Evolutionary conservation across 2,113 vertebrate genomes (phyloP).

Genomic region (Sinocyclocheilus grahami): DNA sequence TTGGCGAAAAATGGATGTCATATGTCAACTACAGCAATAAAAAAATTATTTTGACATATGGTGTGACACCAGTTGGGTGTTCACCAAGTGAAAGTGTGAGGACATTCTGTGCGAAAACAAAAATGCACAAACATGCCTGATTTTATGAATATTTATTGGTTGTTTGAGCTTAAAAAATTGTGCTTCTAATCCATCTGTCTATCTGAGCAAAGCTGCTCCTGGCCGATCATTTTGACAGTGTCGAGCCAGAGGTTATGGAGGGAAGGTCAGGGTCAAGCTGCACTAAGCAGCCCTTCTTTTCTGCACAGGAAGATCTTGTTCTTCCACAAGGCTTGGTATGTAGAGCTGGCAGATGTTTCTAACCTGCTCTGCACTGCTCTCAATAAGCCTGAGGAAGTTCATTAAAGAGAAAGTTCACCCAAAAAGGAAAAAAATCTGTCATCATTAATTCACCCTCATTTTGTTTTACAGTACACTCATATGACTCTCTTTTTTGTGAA

Average conservation of each 20-base stretch:
- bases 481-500: neutral
- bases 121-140: neutral
- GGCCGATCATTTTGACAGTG: slow-evolving; percentile 33
- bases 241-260: slow-evolving; percentile 63
- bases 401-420: neutral
- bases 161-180: neutral
- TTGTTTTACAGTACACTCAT: neutral
- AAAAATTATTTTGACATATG: slow-evolving; percentile 3
- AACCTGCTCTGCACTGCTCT: neutral
- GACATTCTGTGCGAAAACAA: neutral
- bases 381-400: neutral
- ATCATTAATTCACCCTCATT: neutral
- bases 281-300: slow-evolving; percentile 82
- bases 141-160: neutral
- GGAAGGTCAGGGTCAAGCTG: slow-evolving; percentile 76
- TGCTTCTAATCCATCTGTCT: neutral
- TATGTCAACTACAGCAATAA: neutral
- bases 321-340: slow-evolving; percentile 77
- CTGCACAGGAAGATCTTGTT: slow-evolving; percentile 76
- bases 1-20: neutral
- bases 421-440: neutral
- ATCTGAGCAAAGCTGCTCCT: slow-evolving; percentile 12
- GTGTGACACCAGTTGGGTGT: neutral
- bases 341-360: neutral
- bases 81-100: neutral